Evolutionary conservation across 1,140 invertebrate species (phyloP).

Genomic region (Brachionus paranguensis): DNA sequence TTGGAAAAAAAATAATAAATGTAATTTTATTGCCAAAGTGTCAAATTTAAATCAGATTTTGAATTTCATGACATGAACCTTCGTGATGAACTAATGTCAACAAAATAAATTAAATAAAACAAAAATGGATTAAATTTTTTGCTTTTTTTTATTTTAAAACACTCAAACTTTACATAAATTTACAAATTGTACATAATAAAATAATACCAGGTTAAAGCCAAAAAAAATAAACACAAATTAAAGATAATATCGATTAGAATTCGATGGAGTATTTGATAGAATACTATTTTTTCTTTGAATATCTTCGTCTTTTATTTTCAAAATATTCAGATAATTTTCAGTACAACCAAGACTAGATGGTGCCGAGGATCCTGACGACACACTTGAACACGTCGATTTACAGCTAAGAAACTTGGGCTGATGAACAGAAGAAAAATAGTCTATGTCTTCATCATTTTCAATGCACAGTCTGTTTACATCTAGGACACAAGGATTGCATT

Average conservation of each 20-base stretch:
- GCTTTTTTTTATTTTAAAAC: background rate
- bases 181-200: background rate
- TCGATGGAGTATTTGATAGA: background rate
- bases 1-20: no score
- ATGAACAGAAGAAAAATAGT: constrained; percentile 5
- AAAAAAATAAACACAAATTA: constrained; percentile 1
- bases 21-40: no score
- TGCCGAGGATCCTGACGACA: background rate
- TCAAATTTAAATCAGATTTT: no score
- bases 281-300: background rate
- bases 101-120: background rate
- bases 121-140: no score
- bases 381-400: background rate
- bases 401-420: background rate
- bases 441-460: background rate
- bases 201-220: background rate
- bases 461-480: background rate
- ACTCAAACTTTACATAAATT: background rate
- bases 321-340: background rate
- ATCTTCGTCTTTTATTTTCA: background rate
- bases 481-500: background rate
- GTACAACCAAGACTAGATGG: background rate
- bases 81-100: no score
- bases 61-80: no score
- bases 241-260: constrained; percentile 20